phyloP scores from a whole-genome alignment of 2,113 vertebrate species.

The Mus musculus region DNA sequence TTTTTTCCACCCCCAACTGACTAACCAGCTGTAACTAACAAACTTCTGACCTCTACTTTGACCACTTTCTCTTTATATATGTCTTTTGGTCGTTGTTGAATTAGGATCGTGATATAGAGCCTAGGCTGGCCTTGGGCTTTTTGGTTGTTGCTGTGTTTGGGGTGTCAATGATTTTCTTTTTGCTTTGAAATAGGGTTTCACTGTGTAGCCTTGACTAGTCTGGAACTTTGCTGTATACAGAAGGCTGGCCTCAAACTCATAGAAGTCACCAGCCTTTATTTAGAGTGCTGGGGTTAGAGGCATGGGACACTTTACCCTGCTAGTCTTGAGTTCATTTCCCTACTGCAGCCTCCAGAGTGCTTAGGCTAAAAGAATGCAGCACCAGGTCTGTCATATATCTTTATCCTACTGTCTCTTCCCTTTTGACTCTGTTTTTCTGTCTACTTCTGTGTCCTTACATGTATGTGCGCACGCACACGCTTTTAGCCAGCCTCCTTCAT shows the following conservation, averaged over 20 bases:
- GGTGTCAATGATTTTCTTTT: neutral
- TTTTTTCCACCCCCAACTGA: constrained; percentile 12
- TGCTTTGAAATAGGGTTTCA: neutral
- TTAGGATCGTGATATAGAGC: neutral
- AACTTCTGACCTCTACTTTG: neutral
- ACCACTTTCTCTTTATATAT: constrained; percentile 44
- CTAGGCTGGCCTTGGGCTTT: neutral
- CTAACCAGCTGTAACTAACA: neutral
- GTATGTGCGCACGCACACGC: neutral
- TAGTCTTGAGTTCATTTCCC: neutral
- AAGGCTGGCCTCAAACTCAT: neutral
- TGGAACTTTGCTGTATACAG: neutral
- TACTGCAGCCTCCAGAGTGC: neutral
- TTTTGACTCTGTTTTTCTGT: neutral
- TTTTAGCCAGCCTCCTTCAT: neutral
- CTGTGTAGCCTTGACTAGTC: neutral
- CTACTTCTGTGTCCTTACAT: neutral
- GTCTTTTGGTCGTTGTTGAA: neutral
- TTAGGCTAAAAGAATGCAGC: neutral
- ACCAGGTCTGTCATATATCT: no score
- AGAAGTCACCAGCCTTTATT: neutral
- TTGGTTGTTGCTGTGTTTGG: neutral
- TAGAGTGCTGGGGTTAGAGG: neutral
- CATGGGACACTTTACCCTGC: neutral
- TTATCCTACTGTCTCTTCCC: neutral